Evolutionary conservation across 2,888 invertebrate species (phyloP), one percentile per base, ranked within the genome.

Genomic region (Platerodrilus igneus): DNA sequence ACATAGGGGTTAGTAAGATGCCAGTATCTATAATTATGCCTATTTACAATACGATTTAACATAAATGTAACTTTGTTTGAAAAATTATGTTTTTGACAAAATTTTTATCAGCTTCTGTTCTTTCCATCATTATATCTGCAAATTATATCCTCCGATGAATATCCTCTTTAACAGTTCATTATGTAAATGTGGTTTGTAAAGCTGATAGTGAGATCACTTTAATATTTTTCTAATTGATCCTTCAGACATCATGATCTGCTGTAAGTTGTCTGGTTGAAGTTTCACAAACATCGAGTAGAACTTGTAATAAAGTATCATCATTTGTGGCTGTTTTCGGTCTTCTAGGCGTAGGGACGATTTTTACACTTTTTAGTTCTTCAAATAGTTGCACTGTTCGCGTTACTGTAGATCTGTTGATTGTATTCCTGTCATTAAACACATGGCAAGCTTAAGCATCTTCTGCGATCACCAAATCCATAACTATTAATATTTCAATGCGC

Each of bases 281-380:
- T 8, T 31, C 31, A 21, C 5, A 4, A 31, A 19, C 31, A 31
- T 31, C 19, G 9, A 31, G 19, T 19, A 31, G 5, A 31, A 31
- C 31, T 23, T 23, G 23, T 5, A 23, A 23, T 23, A n/a, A 23
- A 23, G 9, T 23, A 10, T 23, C 6, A 23, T 23, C 6, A 4
- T 23, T 23, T 23, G 23, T 23, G 7, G 23, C 23, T 23, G n/a
- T 23, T 23, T 23, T 23, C n/a, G n/a, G 23, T 23, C 6, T 31
- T 31, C 19, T n/a, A 3, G 9, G 19, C 18, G 19, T 31, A 20
- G 31, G 11, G 18, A 17, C 18, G 18, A 9, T 18, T 31, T 19
- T 19, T 22, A 31, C 31, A 31, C 31, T 31, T 31, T 31, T 31
- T 19, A 31, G 11, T n/a, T 16, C 31, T 8, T n/a, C n/a, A n/a